Conservation (phyloP, 2,113 vertebrate species). For the Agapornis roseicollis region DNA sequence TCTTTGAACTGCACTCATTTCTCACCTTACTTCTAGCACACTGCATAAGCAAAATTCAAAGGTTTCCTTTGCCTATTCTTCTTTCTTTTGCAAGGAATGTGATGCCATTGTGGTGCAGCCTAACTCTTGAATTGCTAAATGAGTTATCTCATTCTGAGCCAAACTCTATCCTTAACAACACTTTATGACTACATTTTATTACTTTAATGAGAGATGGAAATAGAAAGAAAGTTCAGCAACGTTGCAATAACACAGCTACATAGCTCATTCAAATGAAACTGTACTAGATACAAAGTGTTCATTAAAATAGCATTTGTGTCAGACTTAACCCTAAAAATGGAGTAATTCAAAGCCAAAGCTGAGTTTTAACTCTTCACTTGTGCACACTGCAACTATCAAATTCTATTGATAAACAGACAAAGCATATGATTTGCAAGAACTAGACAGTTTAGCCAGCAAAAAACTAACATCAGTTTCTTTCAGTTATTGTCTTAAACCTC, state of each 20-base stretch:
- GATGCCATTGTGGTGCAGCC: background rate
- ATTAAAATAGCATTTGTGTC: slow-evolving; percentile 36
- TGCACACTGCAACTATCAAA: background rate
- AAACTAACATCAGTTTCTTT: background rate
- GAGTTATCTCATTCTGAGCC: background rate
- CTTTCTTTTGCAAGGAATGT: background rate
- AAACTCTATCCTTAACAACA: background rate
- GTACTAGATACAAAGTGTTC: background rate
- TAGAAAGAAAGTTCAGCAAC: background rate
- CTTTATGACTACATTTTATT: slow-evolving; percentile 11
- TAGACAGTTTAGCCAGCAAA: slow-evolving; percentile 8
- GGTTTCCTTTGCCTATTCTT: background rate
- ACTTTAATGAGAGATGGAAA: slow-evolving; percentile 15
- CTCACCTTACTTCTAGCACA: background rate
- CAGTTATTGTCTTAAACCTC: background rate
- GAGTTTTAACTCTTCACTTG: slow-evolving; percentile 1
- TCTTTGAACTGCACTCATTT: background rate
- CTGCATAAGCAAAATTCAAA: background rate
- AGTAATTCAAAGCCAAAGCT: background rate
- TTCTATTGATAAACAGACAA: background rate
- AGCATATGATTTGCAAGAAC: background rate
- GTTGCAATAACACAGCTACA: background rate
- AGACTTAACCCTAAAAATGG: slow-evolving; percentile 14
- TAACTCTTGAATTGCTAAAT: background rate
- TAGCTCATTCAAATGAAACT: slow-evolving; percentile 41